phyloP scores from a whole-genome alignment of 1,140 invertebrate genomes.

The Triops longicaudatus region DNA sequence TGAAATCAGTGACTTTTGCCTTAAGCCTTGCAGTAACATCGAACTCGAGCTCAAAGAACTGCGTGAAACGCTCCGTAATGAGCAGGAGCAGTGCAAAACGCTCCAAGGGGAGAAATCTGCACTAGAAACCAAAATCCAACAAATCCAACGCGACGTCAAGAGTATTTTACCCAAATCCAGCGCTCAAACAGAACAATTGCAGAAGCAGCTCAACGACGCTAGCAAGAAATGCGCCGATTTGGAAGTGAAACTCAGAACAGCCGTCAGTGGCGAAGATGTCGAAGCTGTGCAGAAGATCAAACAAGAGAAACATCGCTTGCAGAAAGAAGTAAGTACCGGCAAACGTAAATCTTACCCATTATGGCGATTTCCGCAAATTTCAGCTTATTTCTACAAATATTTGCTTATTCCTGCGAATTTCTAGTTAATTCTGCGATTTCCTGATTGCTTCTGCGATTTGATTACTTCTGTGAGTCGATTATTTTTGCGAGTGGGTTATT shows the following conservation, averaged over 20 bases:
- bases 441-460: no score
- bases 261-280: constrained; percentile 29
- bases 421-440: no score
- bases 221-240: constrained; percentile 37
- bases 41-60: constrained; percentile 30
- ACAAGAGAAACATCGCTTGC: constrained; percentile 48
- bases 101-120: constrained; percentile 32
- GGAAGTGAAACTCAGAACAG: constrained; percentile 36
- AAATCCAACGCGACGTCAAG: constrained; percentile 36
- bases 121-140: constrained; percentile 42
- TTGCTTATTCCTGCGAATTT: no score
- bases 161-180: constrained; percentile 29
- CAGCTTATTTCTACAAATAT: no score
- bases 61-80: constrained; percentile 40
- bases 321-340: constrained; percentile 44
- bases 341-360: no score
- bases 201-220: constrained; percentile 27
- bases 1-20: constrained; percentile 55
- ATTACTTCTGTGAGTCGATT: no score
- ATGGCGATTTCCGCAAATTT: no score
- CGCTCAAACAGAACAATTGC: constrained; percentile 35
- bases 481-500: no score
- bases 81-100: constrained; percentile 33
- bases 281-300: constrained; percentile 35
- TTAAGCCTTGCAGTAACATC: constrained; percentile 35